Base-by-base conservation (phyloP, 2,113 vertebrate genomes). In the Cettia cetti region DNA sequence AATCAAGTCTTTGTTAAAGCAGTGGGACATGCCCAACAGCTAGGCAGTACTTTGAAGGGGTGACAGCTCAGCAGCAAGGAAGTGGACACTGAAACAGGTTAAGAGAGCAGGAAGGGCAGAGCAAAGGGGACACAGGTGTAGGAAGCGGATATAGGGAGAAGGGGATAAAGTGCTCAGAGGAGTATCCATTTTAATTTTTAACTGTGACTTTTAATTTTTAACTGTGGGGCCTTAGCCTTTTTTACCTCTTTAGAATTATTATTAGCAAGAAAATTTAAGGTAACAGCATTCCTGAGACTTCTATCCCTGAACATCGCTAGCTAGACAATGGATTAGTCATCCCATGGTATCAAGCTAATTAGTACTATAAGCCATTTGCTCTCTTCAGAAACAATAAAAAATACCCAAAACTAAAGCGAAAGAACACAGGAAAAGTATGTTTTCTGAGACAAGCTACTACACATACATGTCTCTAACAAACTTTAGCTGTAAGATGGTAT, bases 301-400 rank as follows among this genome's bases (percentile, higher is more conserved):
- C 37, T 45, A n/a, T 28, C n/a, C 28, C 28, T 33, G 18, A 61
- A 71, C 15, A n/a, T 15, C n/a, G 72, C 72, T 31, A 81, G 15
- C 20, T 74, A 20, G 42, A 30, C 17, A 82, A 47, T 7, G 24
- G 13, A 12, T 31, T 52, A 76, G 22, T 49, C 13, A 64, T 22
- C 28, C 37, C 60, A 87, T 2, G 2, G 28, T 68, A 56, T 45
- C 19, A 45, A 53, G 16, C 15, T 72, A 91, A 16, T 33, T 84
- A 54, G 47, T 59, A 33, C 33, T 54, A 44, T 15, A 60, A 53
- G 21, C 26, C 19, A 18, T 35, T 60, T 0, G 0, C 22, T 60
- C 15, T 33, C 65, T 72, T 26, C n/a, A 87, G 49, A 90, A 88
- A 75, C 35, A 72, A 85, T 44, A 59, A 90, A 83, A 60, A 60